Conservation (phyloP, 2,888 invertebrate species). For the Apantesis nais region DNA sequence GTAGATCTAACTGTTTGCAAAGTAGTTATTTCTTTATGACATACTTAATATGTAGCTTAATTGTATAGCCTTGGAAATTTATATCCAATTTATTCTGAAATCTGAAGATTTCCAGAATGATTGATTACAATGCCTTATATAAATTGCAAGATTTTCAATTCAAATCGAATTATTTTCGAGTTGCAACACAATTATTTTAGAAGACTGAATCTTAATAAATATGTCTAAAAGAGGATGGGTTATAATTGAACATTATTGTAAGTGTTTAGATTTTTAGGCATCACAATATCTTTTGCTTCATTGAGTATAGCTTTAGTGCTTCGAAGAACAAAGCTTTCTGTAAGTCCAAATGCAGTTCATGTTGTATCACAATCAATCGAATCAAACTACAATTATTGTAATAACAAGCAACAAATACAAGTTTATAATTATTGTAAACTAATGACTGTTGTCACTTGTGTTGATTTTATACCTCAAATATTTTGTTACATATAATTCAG, state of each 20-base stretch:
- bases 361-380: not conserved
- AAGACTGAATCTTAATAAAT: slow-evolving; percentile 74
- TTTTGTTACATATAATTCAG: slow-evolving; percentile 38
- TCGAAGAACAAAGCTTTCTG: slow-evolving; percentile 39
- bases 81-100: not conserved
- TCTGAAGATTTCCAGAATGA: not conserved
- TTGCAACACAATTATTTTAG: slow-evolving; percentile 60
- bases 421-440: not conserved
- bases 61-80: slow-evolving; percentile 6
- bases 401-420: not conserved
- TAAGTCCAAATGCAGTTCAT: not conserved
- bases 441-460: slow-evolving; percentile 20
- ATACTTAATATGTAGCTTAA: slow-evolving; percentile 30
- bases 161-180: slow-evolving; percentile 32
- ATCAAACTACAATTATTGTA: slow-evolving; percentile 7
- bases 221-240: slow-evolving; percentile 52
- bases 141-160: slow-evolving; percentile 5
- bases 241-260: slow-evolving; percentile 52
- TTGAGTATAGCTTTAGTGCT: slow-evolving; percentile 54
- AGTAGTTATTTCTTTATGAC: slow-evolving; percentile 27
- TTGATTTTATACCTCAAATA: slow-evolving; percentile 41
- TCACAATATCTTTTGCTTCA: slow-evolving; percentile 59
- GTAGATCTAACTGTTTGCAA: slow-evolving; percentile 2
- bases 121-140: not conserved
- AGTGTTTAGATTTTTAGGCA: slow-evolving; percentile 57